A percentile compares a stretch with the other conserved stretches of the same genome.
Evolutionary conservation across 2,888 invertebrate genomes (phyloP).

Genomic region (Thera britannica): DNA sequence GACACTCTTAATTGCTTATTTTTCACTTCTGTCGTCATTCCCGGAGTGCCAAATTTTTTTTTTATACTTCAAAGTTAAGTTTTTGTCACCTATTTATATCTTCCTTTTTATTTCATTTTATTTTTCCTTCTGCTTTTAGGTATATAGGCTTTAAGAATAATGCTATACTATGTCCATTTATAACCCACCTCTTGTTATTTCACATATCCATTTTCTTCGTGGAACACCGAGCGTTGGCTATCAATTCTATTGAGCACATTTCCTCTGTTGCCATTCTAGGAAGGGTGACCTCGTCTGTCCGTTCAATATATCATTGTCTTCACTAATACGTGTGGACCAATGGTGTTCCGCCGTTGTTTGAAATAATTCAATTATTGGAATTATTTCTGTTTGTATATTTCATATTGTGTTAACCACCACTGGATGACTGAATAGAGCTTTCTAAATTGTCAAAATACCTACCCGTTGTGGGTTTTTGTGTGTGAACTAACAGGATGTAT

Average conservation of each 20-base stretch:
- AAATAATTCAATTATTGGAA: slow-evolving; percentile 29
- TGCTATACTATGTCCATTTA: slow-evolving; percentile 10
- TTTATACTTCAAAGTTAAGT: too few species aligned
- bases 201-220: slow-evolving; percentile 23
- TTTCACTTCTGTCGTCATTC: too few species aligned
- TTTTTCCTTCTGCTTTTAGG: neutral
- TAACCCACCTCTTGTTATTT: slow-evolving; percentile 19
- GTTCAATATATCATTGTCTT: slow-evolving; percentile 51
- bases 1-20: too few species aligned
- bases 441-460: neutral
- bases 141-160: neutral
- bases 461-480: slow-evolving; percentile 9
- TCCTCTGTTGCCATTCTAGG: slow-evolving; percentile 47
- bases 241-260: slow-evolving; percentile 46
- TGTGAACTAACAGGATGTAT: slow-evolving; percentile 6
- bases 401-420: neutral
- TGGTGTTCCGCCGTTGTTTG: slow-evolving; percentile 37
- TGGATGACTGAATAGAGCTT: neutral
- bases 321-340: slow-evolving; percentile 45
- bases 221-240: slow-evolving; percentile 33
- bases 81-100: too few species aligned
- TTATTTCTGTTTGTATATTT: slow-evolving; percentile 26
- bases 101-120: neutral
- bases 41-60: too few species aligned
- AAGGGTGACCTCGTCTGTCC: slow-evolving; percentile 46